A percentile compares a stretch with the other conserved stretches of the same genome.
phyloP scores from a whole-genome alignment of 2,113 vertebrate species.

The Pedionomus torquatus region DNA sequence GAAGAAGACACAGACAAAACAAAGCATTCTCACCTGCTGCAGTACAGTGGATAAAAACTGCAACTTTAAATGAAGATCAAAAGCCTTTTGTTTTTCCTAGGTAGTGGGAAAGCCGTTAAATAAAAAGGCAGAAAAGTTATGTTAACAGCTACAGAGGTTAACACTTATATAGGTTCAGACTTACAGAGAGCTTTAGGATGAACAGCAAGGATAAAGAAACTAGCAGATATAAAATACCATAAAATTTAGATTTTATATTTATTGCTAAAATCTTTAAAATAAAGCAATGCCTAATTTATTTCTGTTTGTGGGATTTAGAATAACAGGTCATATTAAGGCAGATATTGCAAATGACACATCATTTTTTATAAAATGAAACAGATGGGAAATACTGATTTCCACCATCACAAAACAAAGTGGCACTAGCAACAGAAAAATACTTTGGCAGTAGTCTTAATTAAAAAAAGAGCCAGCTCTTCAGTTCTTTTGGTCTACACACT shows the following conservation, averaged over 20 bases:
- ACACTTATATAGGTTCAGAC: background rate
- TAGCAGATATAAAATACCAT: background rate
- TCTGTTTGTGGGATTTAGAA: background rate
- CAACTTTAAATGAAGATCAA: slow-evolving; percentile 81
- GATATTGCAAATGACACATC: background rate
- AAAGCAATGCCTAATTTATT: background rate
- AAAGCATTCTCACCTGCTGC: slow-evolving; percentile 81
- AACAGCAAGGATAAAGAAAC: background rate
- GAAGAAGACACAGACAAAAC: slow-evolving; percentile 17
- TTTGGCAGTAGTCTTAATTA: background rate
- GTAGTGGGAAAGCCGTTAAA: slow-evolving; percentile 59
- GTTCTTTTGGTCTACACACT: background rate
- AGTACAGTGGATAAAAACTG: slow-evolving; percentile 83
- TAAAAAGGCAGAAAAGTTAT: slow-evolving; percentile 62
- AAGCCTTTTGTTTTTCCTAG: slow-evolving; percentile 76
- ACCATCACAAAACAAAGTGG: background rate
- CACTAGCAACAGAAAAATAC: background rate
- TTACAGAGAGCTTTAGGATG: background rate
- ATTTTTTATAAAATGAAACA: background rate
- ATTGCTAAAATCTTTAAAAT: background rate
- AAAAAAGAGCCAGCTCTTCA: background rate
- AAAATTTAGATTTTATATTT: background rate
- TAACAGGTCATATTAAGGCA: background rate
- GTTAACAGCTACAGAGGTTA: slow-evolving; percentile 34
- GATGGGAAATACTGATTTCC: background rate